A percentile compares a stretch with the other conserved stretches of the same genome.
phyloP scores from a whole-genome alignment of 92 coral and sea anemone genomes.

The Porites lobata region DNA sequence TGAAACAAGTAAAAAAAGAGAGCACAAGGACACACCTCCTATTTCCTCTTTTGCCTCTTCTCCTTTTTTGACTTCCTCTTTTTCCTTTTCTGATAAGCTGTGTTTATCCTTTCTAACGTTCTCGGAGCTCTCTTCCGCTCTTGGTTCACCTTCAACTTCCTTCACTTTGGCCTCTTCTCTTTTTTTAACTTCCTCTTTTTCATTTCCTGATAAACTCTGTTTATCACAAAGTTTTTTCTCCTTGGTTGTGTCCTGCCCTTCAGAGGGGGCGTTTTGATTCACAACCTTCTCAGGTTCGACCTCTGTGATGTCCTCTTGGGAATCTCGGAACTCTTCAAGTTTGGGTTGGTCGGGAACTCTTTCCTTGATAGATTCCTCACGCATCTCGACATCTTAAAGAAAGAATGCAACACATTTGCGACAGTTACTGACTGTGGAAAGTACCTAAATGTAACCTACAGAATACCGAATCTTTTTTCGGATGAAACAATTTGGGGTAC shows the following conservation, averaged over 20 bases:
- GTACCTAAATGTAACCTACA: no score
- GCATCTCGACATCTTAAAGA: neutral
- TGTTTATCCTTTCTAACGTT: neutral
- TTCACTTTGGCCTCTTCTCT: neutral
- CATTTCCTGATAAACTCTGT: no score
- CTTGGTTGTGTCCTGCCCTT: slow-evolving; percentile 2
- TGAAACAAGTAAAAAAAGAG: neutral
- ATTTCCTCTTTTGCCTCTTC: neutral
- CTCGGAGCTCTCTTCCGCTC: neutral
- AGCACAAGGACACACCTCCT: neutral
- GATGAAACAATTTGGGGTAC: no score
- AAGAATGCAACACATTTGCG: no score
- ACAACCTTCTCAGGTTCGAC: neutral
- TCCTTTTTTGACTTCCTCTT: neutral
- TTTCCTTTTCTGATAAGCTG: no score
- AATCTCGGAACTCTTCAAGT: neutral
- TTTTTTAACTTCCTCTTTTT: neutral
- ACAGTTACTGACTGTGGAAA: no score
- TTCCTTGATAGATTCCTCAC: no score
- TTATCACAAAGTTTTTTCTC: neutral
- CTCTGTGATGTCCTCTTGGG: neutral
- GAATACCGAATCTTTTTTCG: no score
- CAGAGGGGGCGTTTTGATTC: neutral
- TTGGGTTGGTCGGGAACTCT: neutral
- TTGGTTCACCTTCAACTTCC: no score